Base-by-base conservation (phyloP, 2,113 vertebrate genomes). In the Misgurnus mizolepis region DNA sequence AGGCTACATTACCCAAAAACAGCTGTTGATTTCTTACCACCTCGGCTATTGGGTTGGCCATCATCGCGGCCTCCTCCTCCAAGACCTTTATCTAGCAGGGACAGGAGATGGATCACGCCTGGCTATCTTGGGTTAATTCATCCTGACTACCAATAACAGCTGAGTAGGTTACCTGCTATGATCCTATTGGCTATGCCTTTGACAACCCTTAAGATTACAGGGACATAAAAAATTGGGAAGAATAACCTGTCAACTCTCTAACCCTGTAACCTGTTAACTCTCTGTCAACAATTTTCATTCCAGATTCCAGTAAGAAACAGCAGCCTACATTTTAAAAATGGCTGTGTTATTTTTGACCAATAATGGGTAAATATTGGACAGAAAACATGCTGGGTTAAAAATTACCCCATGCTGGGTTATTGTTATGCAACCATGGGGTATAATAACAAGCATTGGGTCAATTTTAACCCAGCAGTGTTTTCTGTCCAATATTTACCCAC, bases 21-120 rank as follows among this genome's bases (percentile, higher is more conserved):
- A 78, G 60, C 22, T 14, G 11, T 18, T 55, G n/a, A 50, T 67
- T 85, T 78, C 85, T 90, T 85, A 88, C 87, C 89, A 47, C 80
- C 80, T 85, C 70, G 76, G 81, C 47, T 81, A 84, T 82, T 72
- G 76, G 79, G 69, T 55, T 64, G 86, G 87, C 65, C 82, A 74
- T 82, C 87, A 80, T 89, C 88, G 66, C 64, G 83, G 34, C 73
- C 85, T 64, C 82, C 53, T 81, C 73, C 82, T 86, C 82, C 82
- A 27, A 74, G 1, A 6, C 53, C 81, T 83, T 84, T 87, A 82
- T 86, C 85, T 85, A 67, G 78, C 53, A 84, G 76, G 58, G 47
- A 85, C 47, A 86, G 2, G 45, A 86, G 41, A 85, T 39, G 72
- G 40, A 53, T 83, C 69, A 18, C 76, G 68, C 50, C 60, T 41